Percentiles rank a stretch among this genome's conserved stretches.
phyloP scores from a whole-genome alignment of 2,797 vertebrate species.

The Onychomys arenicola region DNA sequence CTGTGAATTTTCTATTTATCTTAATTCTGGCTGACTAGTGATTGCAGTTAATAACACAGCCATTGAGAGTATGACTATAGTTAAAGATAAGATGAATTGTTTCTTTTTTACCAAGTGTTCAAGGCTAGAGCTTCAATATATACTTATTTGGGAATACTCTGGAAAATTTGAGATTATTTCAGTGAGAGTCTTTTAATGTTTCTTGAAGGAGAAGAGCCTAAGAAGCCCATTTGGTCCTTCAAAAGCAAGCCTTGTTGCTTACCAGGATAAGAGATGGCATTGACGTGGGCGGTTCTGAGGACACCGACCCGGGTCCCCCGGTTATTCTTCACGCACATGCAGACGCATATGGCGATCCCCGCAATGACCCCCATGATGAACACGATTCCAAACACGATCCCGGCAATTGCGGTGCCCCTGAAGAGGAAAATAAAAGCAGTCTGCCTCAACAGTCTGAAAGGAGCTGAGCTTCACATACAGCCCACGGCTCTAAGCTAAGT shows the following conservation, averaged over 20 bases:
- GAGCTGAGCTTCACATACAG: background rate
- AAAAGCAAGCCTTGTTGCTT: background rate
- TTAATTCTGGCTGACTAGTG: slow-evolving; percentile 1
- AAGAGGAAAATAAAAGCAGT: slow-evolving; percentile 54
- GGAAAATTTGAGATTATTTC: background rate
- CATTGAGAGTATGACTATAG: background rate
- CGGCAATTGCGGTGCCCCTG: slow-evolving; percentile 95
- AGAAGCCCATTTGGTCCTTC: background rate
- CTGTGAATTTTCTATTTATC: slow-evolving; percentile 39
- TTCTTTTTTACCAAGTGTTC: background rate
- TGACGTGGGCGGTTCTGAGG: slow-evolving; percentile 91
- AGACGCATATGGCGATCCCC: slow-evolving; percentile 93
- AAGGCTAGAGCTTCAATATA: background rate
- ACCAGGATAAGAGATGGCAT: slow-evolving; percentile 92
- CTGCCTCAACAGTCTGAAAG: background rate
- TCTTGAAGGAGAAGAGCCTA: background rate
- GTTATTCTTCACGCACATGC: slow-evolving; percentile 95
- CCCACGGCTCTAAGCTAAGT: background rate
- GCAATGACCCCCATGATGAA: slow-evolving; percentile 96
- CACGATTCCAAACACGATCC: slow-evolving; percentile 95
- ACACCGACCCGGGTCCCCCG: slow-evolving; percentile 91
- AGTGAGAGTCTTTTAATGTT: background rate
- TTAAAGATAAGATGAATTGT: slow-evolving; percentile 4
- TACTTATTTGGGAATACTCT: background rate
- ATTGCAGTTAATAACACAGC: slow-evolving; percentile 6